phyloP scores from a whole-genome alignment of 2,888 invertebrate species.

The Drosophila lutescens region DNA sequence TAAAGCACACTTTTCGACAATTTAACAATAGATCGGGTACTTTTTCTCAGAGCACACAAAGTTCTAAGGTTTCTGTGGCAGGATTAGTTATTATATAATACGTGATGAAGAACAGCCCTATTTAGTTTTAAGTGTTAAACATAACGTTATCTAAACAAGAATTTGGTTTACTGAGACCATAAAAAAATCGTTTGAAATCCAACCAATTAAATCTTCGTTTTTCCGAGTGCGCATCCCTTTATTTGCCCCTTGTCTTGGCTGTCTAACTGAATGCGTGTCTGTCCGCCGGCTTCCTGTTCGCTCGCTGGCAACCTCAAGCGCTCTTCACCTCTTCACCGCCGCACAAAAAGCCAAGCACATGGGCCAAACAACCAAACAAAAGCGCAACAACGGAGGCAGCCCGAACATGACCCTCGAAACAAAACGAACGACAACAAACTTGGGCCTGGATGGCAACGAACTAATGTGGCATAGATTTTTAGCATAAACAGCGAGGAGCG shows the following conservation, averaged over 20 bases:
- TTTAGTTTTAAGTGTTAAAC: too few species aligned
- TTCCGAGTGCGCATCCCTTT: conserved; percentile 13
- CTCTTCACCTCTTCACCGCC: conserved; percentile 67
- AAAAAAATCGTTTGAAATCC: too few species aligned
- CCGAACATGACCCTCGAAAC: conserved; percentile 48
- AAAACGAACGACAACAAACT: conserved; percentile 41
- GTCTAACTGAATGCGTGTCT: conserved; percentile 8
- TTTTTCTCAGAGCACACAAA: too few species aligned
- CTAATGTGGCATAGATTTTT: conserved; percentile 79
- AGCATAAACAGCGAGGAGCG: conserved; percentile 70
- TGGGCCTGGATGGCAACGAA: conserved; percentile 68
- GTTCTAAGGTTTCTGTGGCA: too few species aligned
- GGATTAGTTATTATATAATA: too few species aligned
- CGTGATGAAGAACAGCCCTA: too few species aligned
- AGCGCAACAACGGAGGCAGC: conserved; percentile 56
- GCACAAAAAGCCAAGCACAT: conserved; percentile 56
- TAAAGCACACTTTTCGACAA: too few species aligned
- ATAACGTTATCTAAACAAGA: too few species aligned
- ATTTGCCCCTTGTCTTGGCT: conserved; percentile 10
- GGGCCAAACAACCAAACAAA: conserved; percentile 67
- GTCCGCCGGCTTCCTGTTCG: conserved; percentile 22
- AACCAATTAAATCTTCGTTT: background rate
- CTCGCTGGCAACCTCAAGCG: conserved; percentile 68
- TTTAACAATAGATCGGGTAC: too few species aligned
- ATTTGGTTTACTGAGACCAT: too few species aligned